Conservation (phyloP, 2,888 invertebrate species). For the Lithophane ornitopus region DNA sequence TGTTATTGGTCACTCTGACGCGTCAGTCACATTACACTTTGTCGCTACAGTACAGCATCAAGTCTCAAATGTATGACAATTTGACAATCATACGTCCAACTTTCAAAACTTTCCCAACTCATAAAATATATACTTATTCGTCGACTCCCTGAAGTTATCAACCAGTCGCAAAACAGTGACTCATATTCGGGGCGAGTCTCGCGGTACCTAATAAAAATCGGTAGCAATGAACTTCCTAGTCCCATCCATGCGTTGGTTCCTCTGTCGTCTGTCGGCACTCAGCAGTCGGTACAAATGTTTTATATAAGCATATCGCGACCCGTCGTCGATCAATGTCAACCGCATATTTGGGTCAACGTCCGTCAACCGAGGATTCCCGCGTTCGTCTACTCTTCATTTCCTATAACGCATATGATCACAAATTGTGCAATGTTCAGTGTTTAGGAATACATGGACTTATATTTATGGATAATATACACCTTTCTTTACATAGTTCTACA, state of each 20-base stretch:
- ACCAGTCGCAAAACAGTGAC: slow-evolving; percentile 73
- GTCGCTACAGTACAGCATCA: neutral
- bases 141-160: slow-evolving; percentile 41
- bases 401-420: slow-evolving; percentile 77
- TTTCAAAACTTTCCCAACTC: slow-evolving; percentile 23
- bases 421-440: slow-evolving; percentile 66
- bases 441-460: neutral
- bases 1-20: slow-evolving; percentile 72
- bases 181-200: slow-evolving; percentile 78
- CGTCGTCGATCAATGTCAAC: slow-evolving; percentile 90
- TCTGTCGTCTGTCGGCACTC: slow-evolving; percentile 59
- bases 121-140: slow-evolving; percentile 27
- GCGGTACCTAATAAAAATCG: slow-evolving; percentile 80
- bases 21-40: slow-evolving; percentile 53
- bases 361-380: slow-evolving; percentile 86
- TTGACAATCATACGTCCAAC: slow-evolving; percentile 6
- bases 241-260: slow-evolving; percentile 77
- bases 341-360: slow-evolving; percentile 90
- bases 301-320: slow-evolving; percentile 84
- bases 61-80: slow-evolving; percentile 10
- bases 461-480: neutral
- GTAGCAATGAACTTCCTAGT: slow-evolving; percentile 86
- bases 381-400: slow-evolving; percentile 83
- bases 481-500: neutral
- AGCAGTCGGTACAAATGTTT: slow-evolving; percentile 78